A percentile compares a stretch with the other conserved stretches of the same genome.
Conservation (phyloP, 2,888 invertebrate species). For the Muscina levida region DNA sequence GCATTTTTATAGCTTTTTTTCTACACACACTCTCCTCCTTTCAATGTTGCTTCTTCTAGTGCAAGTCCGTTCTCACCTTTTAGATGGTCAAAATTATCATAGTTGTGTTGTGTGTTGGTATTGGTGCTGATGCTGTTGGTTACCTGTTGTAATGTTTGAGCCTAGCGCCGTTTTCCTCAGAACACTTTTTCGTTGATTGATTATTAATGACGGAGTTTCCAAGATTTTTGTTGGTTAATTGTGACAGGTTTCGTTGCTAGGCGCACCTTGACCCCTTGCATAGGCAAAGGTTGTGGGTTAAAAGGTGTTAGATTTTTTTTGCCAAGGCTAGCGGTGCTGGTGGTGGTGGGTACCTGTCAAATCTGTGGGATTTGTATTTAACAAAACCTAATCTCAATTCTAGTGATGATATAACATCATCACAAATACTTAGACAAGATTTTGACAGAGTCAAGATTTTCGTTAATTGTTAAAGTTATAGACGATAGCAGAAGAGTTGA, state of each 20-base stretch:
- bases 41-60: background rate
- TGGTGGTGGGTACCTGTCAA: constrained; percentile 18
- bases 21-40: background rate
- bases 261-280: too few species aligned
- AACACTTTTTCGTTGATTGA: constrained; percentile 55
- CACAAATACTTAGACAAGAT: too few species aligned
- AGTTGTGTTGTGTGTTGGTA: background rate
- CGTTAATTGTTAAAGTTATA: too few species aligned
- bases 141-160: constrained; percentile 33
- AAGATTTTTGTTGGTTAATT: constrained; percentile 40
- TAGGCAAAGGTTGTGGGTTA: too few species aligned
- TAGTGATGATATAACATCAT: too few species aligned
- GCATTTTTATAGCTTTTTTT: constrained; percentile 37
- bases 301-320: constrained; percentile 12
- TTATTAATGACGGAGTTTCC: constrained; percentile 54
- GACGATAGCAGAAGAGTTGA: too few species aligned
- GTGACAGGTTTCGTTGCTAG: constrained; percentile 29
- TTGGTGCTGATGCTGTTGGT: background rate
- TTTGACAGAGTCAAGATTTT: too few species aligned
- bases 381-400: background rate
- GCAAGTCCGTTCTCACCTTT: constrained; percentile 9
- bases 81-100: too few species aligned
- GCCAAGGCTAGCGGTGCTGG: background rate
- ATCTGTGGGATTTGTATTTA: constrained; percentile 29
- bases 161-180: constrained; percentile 35